Percentiles rank a stretch among this genome's conserved stretches.
Conservation (phyloP, 2,888 invertebrate species). For the Phyto melanocephala region DNA sequence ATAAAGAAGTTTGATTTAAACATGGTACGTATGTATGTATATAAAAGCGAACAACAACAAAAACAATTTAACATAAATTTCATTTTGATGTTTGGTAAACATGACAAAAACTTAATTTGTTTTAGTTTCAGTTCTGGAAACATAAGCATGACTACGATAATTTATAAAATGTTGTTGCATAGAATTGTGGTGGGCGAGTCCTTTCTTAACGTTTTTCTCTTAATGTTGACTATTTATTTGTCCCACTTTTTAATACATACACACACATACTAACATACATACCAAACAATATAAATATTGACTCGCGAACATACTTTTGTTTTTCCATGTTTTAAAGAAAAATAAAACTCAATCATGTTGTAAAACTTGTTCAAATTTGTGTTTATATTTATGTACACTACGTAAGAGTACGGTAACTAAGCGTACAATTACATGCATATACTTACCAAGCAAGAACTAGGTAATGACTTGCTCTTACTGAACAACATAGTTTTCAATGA, state of each 20-base stretch:
- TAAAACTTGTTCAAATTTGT: too few relatives aligned
- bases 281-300: too few relatives aligned
- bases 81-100: conserved; percentile 40
- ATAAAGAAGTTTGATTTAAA: neutral
- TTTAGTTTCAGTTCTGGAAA: conserved; percentile 5
- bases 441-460: too few relatives aligned
- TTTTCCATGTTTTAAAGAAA: too few relatives aligned
- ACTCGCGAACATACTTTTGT: too few relatives aligned
- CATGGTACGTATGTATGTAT: neutral
- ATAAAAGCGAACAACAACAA: neutral
- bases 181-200: conserved; percentile 57
- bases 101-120: conserved; percentile 23
- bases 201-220: conserved; percentile 61
- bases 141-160: conserved; percentile 46
- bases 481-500: too few relatives aligned
- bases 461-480: too few relatives aligned
- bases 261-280: neutral
- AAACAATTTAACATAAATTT: neutral
- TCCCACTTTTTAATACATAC: conserved; percentile 49
- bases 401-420: too few relatives aligned
- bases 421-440: too few relatives aligned
- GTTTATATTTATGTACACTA: too few relatives aligned
- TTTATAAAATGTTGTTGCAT: conserved; percentile 48
- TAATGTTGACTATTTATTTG: conserved; percentile 53
- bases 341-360: too few relatives aligned